Base-by-base conservation (phyloP, 2,113 vertebrate genomes). In the Trichechus manatus region DNA sequence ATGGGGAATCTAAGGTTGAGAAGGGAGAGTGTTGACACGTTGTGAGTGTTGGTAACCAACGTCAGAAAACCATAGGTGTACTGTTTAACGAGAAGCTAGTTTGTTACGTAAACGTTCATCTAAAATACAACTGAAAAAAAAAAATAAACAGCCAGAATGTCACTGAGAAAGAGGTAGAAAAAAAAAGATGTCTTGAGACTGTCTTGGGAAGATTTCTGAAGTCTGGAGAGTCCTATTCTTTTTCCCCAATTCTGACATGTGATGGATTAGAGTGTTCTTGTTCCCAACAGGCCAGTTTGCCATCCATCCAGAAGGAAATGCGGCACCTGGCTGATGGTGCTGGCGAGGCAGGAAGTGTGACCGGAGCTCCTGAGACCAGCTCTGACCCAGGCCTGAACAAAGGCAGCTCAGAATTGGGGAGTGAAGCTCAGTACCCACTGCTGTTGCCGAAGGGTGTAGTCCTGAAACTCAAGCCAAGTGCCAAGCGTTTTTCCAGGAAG, bases 231-330 rank as follows among this genome's bases (percentile, higher is more conserved):
- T 9, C 22, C 5, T 33, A 0, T 29, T 74, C 17, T 85, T 72
- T 78, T 14, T 3, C 29, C 15, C 0, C n/a, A 47, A 47, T 47
- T 78, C 19, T 89, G 27, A 77, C 74, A 20, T 9, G 10, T 56
- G 20, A 59, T 91, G 29, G 23, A 88, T 74, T 25, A 33, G 29
- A 44, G 44, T 78, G 33, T 89, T 88, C 89, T 96, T 95, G 1
- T 85, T 89, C 78, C 89, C 74, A 96, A 44, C 92, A 99, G 99
- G 99, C 99, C 85, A 99, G 99, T 97, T 98, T 99, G 74, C 98
- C 98, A 1, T 98, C 98, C 96, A 99, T 99, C 97, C 99, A 99
- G 97, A 78, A 88, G 92, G 97, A 98, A 20, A 27, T 98, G 92
- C 99, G 88, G 93, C 97, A 83, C 27, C 10, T 98, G 33, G 96